Evolutionary conservation across 2,113 vertebrate species (phyloP).

Genomic region (Lagopus leucura): DNA sequence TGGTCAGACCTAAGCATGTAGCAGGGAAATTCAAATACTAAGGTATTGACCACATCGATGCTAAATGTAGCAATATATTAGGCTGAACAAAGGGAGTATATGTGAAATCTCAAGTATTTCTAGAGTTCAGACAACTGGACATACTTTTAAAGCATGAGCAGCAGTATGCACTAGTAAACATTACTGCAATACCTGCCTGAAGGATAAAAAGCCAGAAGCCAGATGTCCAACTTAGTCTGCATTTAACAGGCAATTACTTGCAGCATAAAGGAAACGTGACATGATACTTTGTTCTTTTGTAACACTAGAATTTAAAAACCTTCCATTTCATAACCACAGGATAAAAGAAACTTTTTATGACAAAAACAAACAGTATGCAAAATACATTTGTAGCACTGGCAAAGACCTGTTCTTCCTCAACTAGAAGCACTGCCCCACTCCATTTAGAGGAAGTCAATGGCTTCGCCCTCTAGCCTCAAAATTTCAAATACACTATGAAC

Average conservation of each 20-base stretch:
- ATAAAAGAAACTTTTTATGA: conserved; percentile 28
- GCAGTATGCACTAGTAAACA: background rate
- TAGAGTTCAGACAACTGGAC: background rate
- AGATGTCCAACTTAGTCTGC: background rate
- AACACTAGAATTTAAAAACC: background rate
- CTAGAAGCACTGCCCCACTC: background rate
- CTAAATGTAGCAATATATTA: background rate
- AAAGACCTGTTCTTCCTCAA: background rate
- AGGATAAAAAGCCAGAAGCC: background rate
- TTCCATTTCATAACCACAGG: conserved; percentile 20
- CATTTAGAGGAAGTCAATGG: conserved; percentile 55
- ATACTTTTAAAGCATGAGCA: background rate
- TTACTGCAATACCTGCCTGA: background rate
- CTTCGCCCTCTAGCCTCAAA: conserved; percentile 59
- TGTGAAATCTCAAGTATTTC: background rate
- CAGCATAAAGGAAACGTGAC: background rate
- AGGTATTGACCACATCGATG: background rate
- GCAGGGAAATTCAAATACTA: background rate
- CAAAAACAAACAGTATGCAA: conserved; percentile 3
- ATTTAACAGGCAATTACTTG: background rate
- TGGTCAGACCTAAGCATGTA: background rate
- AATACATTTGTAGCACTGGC: background rate
- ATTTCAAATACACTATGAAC: conserved; percentile 42
- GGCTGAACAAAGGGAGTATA: background rate
- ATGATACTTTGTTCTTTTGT: background rate